Base-by-base conservation (phyloP, 1,140 invertebrate genomes). In the Magallana angulata region DNA sequence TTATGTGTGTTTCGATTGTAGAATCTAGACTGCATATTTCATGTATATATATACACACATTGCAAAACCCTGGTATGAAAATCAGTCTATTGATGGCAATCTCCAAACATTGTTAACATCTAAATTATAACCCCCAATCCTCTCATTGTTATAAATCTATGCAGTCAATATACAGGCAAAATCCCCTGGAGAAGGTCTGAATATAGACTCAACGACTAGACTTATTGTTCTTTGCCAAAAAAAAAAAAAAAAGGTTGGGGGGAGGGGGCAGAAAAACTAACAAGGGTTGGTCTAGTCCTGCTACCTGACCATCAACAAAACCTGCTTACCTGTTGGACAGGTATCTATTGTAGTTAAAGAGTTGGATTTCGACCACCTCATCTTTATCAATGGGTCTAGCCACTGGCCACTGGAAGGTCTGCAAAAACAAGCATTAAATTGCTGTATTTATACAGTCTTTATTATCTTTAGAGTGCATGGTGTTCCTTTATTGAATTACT, bases 321-420 rank as follows among this genome's bases (percentile, higher is more conserved):
- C 62, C 18, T 80, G 16, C 82, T 89, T 90, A 95, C 95, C 93
- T 95, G 90, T 95, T 95, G 86, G 91, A 94, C 60, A 95, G 93
- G 87, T 96, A 96, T 92, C 94, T 95, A 93, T 95, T 96, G 92
- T 96, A 96, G 62, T 96, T 96, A 62, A 96, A 95, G 1, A 98
- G 94, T 88, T 97, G 95, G 64, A 98, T 95, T 84, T 96, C 96
- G 30, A 98, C 93, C 12, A 96, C 95, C 94, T 98, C 97, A 71
- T 96, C 96, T 64, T 96, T 96, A 85, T 96, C 96, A 83, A 97
- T 95, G 0, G 96, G 95, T 83, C 96, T 94, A 3, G 95, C 96
- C 87, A 97, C 95, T 14, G 96, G 96, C 97, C 97, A 98, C 87
- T 97, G 96, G 92, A 97, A 97, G 84, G 95, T 96, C 97, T 98